Conservation (phyloP, 2,888 invertebrate genomes). For the Pseudeuparius sepicola region DNA sequence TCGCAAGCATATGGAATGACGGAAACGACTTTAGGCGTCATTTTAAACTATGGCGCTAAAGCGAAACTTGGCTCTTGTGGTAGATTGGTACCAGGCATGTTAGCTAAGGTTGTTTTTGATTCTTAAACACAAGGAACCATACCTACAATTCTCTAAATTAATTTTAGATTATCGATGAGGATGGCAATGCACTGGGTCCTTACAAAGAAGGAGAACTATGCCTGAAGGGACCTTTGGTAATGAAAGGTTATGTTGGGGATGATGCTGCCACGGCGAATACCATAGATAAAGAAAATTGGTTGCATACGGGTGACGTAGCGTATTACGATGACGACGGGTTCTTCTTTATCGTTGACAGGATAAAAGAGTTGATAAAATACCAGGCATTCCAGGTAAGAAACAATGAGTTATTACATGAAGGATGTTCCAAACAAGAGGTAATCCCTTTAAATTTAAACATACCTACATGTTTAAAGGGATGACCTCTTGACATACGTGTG, state of each 20-base stretch:
- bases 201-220: conserved; percentile 72
- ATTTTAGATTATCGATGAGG: conserved; percentile 48
- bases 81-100: conserved; percentile 53
- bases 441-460: too few relatives aligned
- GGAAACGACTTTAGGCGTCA: conserved; percentile 57
- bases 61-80: conserved; percentile 57
- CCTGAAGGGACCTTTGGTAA: conserved; percentile 61
- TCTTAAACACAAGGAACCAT: neutral
- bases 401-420: too few relatives aligned
- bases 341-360: conserved; percentile 76
- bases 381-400: conserved; percentile 69
- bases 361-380: conserved; percentile 89
- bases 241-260: conserved; percentile 73
- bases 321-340: conserved; percentile 70
- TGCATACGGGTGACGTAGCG: conserved; percentile 76
- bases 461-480: too few relatives aligned
- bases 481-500: too few relatives aligned
- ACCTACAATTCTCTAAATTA: neutral
- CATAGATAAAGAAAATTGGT: conserved; percentile 69
- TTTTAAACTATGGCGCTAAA: conserved; percentile 33
- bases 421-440: too few relatives aligned
- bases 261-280: conserved; percentile 52
- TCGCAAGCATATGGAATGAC: conserved; percentile 72
- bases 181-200: conserved; percentile 51
- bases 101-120: conserved; percentile 43